phyloP scores from a whole-genome alignment of 2,888 invertebrate genomes.

The Atethmia centrago region DNA sequence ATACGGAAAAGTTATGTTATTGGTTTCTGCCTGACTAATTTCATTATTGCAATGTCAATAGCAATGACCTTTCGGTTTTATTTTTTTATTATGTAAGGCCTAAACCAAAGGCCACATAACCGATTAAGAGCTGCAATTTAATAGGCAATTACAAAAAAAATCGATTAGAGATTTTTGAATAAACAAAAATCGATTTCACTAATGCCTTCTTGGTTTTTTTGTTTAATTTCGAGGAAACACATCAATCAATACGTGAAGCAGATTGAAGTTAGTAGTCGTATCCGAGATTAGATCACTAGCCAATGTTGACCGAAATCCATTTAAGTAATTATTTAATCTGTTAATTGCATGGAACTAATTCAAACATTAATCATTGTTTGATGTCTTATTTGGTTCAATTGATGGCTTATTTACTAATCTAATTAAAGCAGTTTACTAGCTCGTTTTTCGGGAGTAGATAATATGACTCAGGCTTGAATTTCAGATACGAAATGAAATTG shows the following conservation, averaged over 20 bases:
- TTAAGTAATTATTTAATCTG: conserved; percentile 67
- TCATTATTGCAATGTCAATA: conserved; percentile 32
- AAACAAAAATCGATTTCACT: conserved; percentile 35
- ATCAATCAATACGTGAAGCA: conserved; percentile 51
- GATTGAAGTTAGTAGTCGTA: conserved; percentile 47
- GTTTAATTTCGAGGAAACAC: conserved; percentile 40
- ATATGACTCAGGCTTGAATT: neutral
- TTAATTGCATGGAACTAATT: conserved; percentile 65
- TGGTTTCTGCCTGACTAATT: neutral
- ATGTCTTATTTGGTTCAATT: conserved; percentile 45
- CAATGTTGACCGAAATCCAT: conserved; percentile 60
- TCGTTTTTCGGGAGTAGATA: neutral
- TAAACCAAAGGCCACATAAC: conserved; percentile 15
- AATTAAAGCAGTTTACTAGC: conserved; percentile 34
- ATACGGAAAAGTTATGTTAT: conserved; percentile 13
- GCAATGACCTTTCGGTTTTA: conserved; percentile 1
- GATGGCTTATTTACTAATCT: conserved; percentile 42
- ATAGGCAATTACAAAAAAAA: conserved; percentile 17
- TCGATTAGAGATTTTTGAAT: conserved; percentile 39
- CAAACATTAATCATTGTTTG: conserved; percentile 58
- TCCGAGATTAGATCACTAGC: conserved; percentile 38
- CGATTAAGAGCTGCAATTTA: conserved; percentile 18
- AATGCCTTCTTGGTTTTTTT: conserved; percentile 16
- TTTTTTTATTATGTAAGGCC: conserved; percentile 26
- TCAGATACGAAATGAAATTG: neutral